Conservation (phyloP, 2,888 invertebrate genomes). For the Metallyticus violacea region DNA sequence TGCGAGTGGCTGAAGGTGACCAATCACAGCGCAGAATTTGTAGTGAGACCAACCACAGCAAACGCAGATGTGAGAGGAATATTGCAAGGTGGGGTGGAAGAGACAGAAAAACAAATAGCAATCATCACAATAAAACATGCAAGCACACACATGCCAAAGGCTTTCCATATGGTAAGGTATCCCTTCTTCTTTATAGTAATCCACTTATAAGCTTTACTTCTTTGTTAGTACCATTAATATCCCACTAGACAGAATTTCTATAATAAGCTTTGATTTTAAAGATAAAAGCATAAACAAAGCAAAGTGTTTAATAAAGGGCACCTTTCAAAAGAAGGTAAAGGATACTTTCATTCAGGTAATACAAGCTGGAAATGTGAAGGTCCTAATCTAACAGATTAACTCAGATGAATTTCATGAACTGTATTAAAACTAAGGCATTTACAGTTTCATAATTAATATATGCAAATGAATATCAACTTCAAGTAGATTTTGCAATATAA, state of each 20-base stretch:
- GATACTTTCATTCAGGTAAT: background rate
- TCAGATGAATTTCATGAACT: no score
- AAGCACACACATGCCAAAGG: background rate
- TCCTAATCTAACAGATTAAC: no score
- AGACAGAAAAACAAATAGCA: slow-evolving; percentile 10
- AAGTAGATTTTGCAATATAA: no score
- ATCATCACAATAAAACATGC: slow-evolving; percentile 7
- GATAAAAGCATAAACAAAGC: background rate
- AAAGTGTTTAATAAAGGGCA: background rate
- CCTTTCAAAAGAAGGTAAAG: background rate
- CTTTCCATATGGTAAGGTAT: background rate
- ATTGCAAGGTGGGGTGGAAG: background rate
- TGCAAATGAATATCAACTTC: no score
- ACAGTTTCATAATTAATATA: no score
- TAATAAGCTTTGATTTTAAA: background rate
- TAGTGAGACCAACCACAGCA: slow-evolving; percentile 22
- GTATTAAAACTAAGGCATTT: no score
- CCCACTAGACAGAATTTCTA: background rate
- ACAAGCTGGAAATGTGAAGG: no score
- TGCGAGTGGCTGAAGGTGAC: slow-evolving; percentile 33
- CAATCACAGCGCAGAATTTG: background rate
- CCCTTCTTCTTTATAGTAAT: background rate
- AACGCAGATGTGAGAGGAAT: slow-evolving; percentile 11
- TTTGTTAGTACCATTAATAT: background rate
- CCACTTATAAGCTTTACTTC: background rate